phyloP scores from a whole-genome alignment of 2,113 vertebrate species.

The Heterocephalus glaber region DNA sequence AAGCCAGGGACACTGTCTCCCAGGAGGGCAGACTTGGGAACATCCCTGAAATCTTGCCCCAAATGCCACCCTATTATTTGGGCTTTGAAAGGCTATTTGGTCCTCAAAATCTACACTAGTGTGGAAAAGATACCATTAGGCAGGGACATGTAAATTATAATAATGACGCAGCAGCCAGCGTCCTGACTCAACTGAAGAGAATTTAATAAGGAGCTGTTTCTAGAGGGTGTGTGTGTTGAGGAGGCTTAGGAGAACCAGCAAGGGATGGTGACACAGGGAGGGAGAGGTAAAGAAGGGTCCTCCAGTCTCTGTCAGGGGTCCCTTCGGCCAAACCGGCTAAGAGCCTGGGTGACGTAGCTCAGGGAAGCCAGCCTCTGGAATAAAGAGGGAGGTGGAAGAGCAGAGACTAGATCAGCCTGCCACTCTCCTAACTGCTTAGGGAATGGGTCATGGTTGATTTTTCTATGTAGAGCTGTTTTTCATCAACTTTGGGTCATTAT shows the following conservation, averaged over 20 bases:
- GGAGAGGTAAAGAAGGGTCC: background rate
- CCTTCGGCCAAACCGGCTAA: background rate
- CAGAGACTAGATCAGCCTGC: background rate
- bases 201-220: background rate
- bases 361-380: background rate
- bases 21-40: background rate
- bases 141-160: background rate
- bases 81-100: background rate
- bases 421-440: background rate
- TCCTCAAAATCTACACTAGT: background rate
- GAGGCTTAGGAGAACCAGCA: background rate
- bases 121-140: background rate
- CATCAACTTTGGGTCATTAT: background rate
- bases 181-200: background rate
- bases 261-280: background rate
- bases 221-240: too few relatives aligned
- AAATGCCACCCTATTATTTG: background rate
- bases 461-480: background rate
- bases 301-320: background rate
- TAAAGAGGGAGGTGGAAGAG: background rate
- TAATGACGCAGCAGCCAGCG: background rate
- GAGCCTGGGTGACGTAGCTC: background rate
- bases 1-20: accelerated
- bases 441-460: background rate
- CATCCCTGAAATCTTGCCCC: background rate